Conservation (phyloP, 2,113 vertebrate genomes). For the Puffinus mauretanicus region DNA sequence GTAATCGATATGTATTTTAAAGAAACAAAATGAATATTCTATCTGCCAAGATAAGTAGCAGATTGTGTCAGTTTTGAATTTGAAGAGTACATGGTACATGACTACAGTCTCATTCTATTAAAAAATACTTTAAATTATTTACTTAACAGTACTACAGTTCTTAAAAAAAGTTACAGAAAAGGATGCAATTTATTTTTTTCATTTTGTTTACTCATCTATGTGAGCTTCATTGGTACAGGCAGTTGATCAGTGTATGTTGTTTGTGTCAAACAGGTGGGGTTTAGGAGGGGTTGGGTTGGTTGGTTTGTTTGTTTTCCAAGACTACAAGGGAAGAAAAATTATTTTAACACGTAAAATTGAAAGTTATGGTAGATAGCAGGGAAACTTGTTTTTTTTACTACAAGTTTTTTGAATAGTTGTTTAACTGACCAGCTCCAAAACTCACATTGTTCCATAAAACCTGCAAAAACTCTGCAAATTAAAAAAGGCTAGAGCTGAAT, state of each 20-base stretch:
- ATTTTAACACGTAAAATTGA: background rate
- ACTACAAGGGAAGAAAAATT: background rate
- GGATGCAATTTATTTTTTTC: background rate
- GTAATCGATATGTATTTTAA: background rate
- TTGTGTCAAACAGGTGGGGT: background rate
- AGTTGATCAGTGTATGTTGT: background rate
- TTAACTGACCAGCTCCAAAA: background rate
- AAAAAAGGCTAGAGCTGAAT: background rate
- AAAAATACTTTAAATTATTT: background rate
- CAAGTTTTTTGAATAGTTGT: background rate
- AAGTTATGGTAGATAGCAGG: background rate
- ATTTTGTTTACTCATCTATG: background rate
- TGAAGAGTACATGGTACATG: background rate
- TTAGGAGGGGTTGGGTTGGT: background rate
- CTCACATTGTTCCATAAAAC: background rate
- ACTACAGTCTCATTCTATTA: background rate
- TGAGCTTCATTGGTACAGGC: background rate
- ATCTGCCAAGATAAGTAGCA: background rate
- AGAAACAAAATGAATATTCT: background rate
- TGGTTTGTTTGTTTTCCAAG: background rate
- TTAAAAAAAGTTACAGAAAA: background rate
- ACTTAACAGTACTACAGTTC: background rate
- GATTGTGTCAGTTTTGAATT: background rate
- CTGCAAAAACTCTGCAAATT: background rate
- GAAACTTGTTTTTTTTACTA: background rate